Conservation (phyloP, 2,888 invertebrate species). For the Epistrophe eligans region DNA sequence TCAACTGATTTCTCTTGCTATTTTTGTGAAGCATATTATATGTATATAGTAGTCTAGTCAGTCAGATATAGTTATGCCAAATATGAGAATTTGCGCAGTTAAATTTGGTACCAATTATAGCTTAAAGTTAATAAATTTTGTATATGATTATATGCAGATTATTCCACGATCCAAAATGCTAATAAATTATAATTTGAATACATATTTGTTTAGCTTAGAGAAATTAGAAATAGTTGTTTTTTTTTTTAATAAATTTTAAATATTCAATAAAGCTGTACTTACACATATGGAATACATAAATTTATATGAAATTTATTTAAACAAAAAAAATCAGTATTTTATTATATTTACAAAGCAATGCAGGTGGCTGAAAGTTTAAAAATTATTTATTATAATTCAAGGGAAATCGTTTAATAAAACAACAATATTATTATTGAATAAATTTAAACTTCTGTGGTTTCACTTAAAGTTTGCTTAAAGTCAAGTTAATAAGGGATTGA, state of each 20-base stretch:
- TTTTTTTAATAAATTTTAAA: neutral
- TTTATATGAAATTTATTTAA: neutral
- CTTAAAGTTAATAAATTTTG: neutral
- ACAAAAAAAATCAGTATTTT: neutral
- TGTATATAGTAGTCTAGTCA: neutral
- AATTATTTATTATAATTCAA: neutral
- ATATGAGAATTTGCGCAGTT: slow-evolving; percentile 14
- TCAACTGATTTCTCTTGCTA: neutral
- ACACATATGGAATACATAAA: neutral
- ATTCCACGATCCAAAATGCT: neutral
- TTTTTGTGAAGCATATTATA: neutral
- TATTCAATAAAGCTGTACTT: neutral
- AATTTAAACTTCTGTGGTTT: too few species aligned
- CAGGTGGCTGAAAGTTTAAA: neutral
- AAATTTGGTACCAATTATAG: neutral
- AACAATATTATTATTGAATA: too few species aligned
- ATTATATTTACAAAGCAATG: neutral
- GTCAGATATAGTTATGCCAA: neutral
- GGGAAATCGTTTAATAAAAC: too few species aligned
- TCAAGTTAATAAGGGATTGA: too few species aligned
- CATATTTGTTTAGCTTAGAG: neutral
- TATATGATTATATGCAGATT: slow-evolving; percentile 3
- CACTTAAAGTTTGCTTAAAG: too few species aligned
- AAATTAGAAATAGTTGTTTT: neutral
- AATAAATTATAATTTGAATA: slow-evolving; percentile 7